Evolutionary conservation across 2,888 invertebrate genomes (phyloP), one percentile per base, ranked within the genome.

Genomic region (Pseudolycoriella hygida): DNA sequence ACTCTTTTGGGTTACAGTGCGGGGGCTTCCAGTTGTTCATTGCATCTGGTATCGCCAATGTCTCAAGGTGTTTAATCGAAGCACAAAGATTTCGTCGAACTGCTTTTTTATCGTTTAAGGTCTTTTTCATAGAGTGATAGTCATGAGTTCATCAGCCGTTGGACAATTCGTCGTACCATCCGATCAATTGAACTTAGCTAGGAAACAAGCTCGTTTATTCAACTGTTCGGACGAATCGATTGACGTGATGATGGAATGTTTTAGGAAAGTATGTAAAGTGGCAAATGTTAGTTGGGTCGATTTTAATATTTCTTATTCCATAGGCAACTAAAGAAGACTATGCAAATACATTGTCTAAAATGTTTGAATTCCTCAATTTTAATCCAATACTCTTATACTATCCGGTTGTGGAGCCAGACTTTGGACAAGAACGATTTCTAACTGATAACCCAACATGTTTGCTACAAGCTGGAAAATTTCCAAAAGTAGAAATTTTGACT

Each of bases 91-190:
- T n/a, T n/a, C n/a, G n/a, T n/a, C n/a, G n/a, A n/a, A n/a, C n/a
- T n/a, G n/a, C n/a, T n/a, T n/a, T n/a, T n/a, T n/a, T n/a, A 25
- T 4, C 25, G 25, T 25, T n/a, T 67, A 54, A 74, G 76, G 76
- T 42, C 61, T 83, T 1, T 83, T 83, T 58, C 80, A 82, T 55
- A 71, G 74, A 44, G 81, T 69, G 0, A 76, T 82, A 14, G 70
- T 75, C 0, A 76, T 78, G 73, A 80, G 81, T 53, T 79, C 74
- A 1, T 69, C 79, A 0, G 67, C 71, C 0, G 65, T 69, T 1
- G 67, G 68, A 2, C 72, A 74, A 40, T 68, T 67, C 57, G 65
- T 71, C 1, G 58, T 74, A 11, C 71, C 72, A 0, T 50, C 57
- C 0, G 59, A 76, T 48, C 76, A 76, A 55, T 55, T 70, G 17